Base-by-base conservation (phyloP, 2,797 vertebrate species). In the Sternarchorhynchus goeldii region DNA sequence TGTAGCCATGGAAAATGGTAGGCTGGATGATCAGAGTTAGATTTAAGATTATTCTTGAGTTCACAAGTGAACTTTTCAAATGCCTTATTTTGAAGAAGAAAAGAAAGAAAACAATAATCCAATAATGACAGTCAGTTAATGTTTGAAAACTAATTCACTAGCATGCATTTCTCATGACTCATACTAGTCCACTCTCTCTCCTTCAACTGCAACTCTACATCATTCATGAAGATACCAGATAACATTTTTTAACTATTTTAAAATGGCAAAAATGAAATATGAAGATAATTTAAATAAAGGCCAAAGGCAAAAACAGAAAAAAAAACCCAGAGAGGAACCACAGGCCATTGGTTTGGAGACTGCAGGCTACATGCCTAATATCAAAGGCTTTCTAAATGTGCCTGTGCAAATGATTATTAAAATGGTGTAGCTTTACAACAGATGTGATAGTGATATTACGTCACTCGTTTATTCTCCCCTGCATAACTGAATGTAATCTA, bases 101-200 rank as follows among this genome's bases (percentile, higher is more conserved):
- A 25, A 25, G 25, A 25, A 25, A 25, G 25, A 25, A 25, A 25
- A 25, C 25, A 25, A 25, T 25, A 25, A 25, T 25, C 25, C 53
- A 72, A 84, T 70, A 75, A 84, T 69, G 2, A 75, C 55, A 60
- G 69, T 88, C 83, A 85, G 88, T 90, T 69, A 92, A 91, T 89
- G 88, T 86, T 88, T 93, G 85, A 93, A 91, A 86, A 91, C 85
- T 90, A 90, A 91, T 93, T 92, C 86, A 92, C 90, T 84, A 85
- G 83, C 85, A 83, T 82, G 83, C 81, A 79, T 82, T 82, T 90
- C 85, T 89, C 80, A 87, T 81, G 88, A 86, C 64, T 90, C 83
- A 88, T 90, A 86, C 90, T 77, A 90, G 29, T 73, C 56, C 31
- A 59, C 3, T 77, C 32, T 56, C 12, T 36, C 56, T 21, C 55